A percentile compares a stretch with the other conserved stretches of the same genome.
phyloP scores from a whole-genome alignment of 2,797 vertebrate species.

The Lutjanus campechanus region DNA sequence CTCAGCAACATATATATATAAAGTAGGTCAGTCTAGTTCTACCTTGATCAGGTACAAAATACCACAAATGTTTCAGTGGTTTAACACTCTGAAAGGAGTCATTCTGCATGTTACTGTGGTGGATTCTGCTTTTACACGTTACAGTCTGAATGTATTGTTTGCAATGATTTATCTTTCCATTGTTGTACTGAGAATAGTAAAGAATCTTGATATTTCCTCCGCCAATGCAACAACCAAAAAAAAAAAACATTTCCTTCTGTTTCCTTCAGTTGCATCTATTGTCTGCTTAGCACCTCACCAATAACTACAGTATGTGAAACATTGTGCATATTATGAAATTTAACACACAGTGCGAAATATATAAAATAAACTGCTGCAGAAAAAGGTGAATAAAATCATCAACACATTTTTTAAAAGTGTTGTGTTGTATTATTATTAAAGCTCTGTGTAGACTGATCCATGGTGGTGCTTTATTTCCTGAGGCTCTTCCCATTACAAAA shows the following conservation, averaged over 20 bases:
- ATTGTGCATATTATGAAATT: too few relatives aligned
- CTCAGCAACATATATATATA: neutral
- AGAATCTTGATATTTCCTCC: neutral
- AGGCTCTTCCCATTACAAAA: neutral
- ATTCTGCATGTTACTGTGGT: neutral
- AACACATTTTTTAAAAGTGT: neutral
- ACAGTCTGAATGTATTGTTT: neutral
- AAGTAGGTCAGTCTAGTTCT: neutral
- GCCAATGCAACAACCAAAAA: neutral
- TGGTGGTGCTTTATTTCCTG: neutral
- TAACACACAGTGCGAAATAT: neutral
- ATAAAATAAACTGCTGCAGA: neutral
- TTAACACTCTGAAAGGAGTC: neutral
- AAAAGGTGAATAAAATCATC: neutral
- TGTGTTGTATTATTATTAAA: slow-evolving; percentile 1
- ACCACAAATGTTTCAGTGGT: neutral
- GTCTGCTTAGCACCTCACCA: neutral
- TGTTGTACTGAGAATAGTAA: neutral
- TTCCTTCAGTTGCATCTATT: neutral
- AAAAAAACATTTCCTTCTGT: neutral
- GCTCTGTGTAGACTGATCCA: neutral
- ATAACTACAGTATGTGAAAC: neutral
- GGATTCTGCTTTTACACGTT: neutral
- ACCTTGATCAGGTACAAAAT: neutral
- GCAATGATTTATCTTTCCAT: neutral